phyloP scores from a whole-genome alignment of 2,113 vertebrate species.

The Osmerus mordax region DNA sequence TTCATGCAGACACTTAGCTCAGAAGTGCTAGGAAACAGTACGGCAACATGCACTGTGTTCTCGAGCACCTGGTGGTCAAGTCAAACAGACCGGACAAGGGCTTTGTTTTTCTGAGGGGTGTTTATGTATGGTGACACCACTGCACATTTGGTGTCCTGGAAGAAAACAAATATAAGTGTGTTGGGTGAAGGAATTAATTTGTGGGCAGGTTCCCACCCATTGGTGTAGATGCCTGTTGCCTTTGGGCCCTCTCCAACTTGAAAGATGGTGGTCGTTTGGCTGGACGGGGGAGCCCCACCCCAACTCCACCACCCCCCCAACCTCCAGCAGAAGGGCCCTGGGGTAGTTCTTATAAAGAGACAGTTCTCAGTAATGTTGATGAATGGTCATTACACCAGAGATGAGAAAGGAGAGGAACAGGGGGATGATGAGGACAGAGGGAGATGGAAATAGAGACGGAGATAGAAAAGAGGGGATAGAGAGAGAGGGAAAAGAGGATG shows the following conservation, averaged over 20 bases:
- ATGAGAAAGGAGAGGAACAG: constrained; percentile 34
- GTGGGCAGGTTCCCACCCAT: constrained; percentile 55
- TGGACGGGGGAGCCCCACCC: constrained; percentile 63
- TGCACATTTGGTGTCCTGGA: no score
- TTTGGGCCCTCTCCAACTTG: constrained; percentile 56
- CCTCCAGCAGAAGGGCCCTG: constrained; percentile 58
- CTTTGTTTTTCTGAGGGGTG: not conserved
- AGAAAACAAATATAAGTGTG: not conserved
- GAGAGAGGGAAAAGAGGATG: constrained; percentile 22
- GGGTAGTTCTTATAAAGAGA: constrained; percentile 71
- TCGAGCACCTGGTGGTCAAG: no score
- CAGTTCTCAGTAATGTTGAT: constrained; percentile 78
- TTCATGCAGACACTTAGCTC: no score
- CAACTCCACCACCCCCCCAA: constrained; percentile 25
- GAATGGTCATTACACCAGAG: constrained; percentile 68
- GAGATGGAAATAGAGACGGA: constrained; percentile 1
- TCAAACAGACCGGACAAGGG: no score
- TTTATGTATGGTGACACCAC: not conserved
- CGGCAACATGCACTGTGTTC: no score
- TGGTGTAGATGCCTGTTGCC: constrained; percentile 56
- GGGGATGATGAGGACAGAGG: constrained; percentile 18
- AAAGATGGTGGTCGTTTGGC: constrained; percentile 77
- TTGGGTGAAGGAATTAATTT: not conserved
- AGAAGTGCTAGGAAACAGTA: no score
- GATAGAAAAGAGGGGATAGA: not conserved